Evolutionary conservation across 2,113 vertebrate genomes (phyloP).

Genomic region (rabbit (Oryctolagus cuniculus)): mOryCun1.1 NC_091440.1:122357001-122357500

Average conservation of each 20-base stretch:
- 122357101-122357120: neutral
- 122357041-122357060: neutral
- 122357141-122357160: neutral
- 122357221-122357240: neutral
- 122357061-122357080: neutral
- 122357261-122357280: neutral
- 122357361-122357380: neutral
- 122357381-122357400: neutral
- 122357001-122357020: slow-evolving; percentile 14
- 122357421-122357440: neutral
- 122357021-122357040: neutral
- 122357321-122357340: neutral
- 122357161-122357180: neutral
- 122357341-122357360: neutral
- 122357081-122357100: neutral
- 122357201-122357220: too few relatives aligned
- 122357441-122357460: neutral
- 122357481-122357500: neutral
- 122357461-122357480: neutral
- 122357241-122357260: neutral
- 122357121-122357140: neutral
- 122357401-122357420: neutral
- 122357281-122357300: neutral
- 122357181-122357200: neutral
- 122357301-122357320: neutral